Evolutionary conservation across 2,888 invertebrate species (phyloP), one percentile per base, ranked within the genome.

Genomic region (Herminia tarsipennalis): DNA sequence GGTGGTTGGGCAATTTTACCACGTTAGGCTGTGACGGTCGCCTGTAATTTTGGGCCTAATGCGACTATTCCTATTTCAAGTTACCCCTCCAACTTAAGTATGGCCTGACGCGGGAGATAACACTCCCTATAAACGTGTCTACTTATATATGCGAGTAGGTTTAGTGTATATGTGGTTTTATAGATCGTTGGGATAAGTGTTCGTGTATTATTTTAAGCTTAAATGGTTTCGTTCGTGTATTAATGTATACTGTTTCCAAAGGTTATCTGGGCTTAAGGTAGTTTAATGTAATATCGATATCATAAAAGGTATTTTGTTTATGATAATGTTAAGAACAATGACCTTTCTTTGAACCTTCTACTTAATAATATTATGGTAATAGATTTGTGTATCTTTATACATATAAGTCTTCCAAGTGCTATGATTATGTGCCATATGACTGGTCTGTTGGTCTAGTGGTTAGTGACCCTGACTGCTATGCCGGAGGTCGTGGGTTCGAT

Each of bases 61-160:
- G 89, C 89, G 88, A 86, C 91, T 88, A 90, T 89, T 88, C 88
- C 90, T 90, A 90, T 90, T 90, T 89, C 82, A 83, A 88, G 83
- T 77, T 81, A 86, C 88, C 88, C 84, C 84, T 79, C 78, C 72
- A 74, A 81, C 81, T 86, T 88, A 87, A 88, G 84, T 78, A 82
- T 79, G 79, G 85, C 81, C 86, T 88, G 88, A 76, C 81, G 78
- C 74, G 70, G 50, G 76, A 88, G 89, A 89, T 89, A 89, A 89
- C 79, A 64, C 55, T 60, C 60, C 66, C 56, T 73, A 57, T 62
- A 68, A 65, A 66, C 58, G 10, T 61, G 63, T 63, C 50, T 55
- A 61, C 61, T 9, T 57, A 56, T 54, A 55, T 47, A 53, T 42
- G 47, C 24, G 63, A 54, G 22, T 68, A 62, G 47, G 66, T 67